Conservation (phyloP, 2,113 vertebrate genomes). For the Amblyopsis rosae region DNA sequence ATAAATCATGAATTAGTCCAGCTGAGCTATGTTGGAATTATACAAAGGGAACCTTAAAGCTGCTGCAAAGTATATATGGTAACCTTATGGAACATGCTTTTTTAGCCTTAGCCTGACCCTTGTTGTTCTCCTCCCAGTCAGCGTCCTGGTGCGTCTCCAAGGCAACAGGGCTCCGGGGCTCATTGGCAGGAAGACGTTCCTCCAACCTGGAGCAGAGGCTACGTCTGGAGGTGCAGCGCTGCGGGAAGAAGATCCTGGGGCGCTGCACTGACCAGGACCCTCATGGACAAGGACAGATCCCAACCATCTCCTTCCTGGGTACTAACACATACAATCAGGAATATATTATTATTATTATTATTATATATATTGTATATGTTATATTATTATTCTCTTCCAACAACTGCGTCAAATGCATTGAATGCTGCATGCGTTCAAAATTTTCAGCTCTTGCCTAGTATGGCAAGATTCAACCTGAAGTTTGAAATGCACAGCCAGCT, state of each 20-base stretch:
- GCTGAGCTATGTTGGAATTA: too few species aligned
- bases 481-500: too few species aligned
- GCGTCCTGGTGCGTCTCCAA: constrained; percentile 24
- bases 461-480: too few species aligned
- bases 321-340: neutral
- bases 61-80: neutral
- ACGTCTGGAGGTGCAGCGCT: constrained; percentile 54
- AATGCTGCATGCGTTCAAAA: too few species aligned
- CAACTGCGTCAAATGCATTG: too few species aligned
- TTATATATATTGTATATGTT: too few species aligned
- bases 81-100: neutral
- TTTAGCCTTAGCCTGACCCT: neutral
- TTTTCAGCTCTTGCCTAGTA: too few species aligned
- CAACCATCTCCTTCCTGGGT: constrained; percentile 70
- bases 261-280: constrained; percentile 67
- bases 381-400: too few species aligned
- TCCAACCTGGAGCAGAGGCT: constrained; percentile 62
- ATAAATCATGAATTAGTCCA: too few species aligned
- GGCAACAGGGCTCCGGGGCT: neutral
- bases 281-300: constrained; percentile 61
- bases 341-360: too few species aligned
- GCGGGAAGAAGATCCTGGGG: constrained; percentile 74
- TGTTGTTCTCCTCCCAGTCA: constrained; percentile 12
- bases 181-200: constrained; percentile 11
- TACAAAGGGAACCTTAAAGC: neutral